A percentile compares a stretch with the other conserved stretches of the same genome.
These are phyloP conservation scores for Marronus borbonicus DNA, from an alignment of 2,888 invertebrate species.

Conservation along the genomic window DNA sequence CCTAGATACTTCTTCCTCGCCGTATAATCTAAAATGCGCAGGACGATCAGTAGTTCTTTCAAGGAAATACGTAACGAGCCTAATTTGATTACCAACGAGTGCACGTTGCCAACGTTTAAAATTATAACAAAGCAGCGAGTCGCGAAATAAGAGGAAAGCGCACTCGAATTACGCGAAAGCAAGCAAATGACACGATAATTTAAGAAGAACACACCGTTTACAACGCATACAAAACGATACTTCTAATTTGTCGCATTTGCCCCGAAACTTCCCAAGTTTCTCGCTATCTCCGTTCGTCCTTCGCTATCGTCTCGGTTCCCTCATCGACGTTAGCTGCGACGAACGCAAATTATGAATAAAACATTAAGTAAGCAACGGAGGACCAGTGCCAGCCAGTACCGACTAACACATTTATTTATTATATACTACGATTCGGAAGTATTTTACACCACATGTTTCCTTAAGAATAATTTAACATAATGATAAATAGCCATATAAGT, in stretches of 20 bases:
- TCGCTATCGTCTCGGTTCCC: not conserved
- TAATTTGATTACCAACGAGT: too few species aligned
- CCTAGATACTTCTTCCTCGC: too few species aligned
- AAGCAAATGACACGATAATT: constrained; percentile 2
- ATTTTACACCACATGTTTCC: too few species aligned
- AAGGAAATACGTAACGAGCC: too few species aligned
- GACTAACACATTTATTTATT: not conserved
- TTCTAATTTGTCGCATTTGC: constrained; percentile 23
- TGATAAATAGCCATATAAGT: too few species aligned
- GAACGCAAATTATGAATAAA: constrained; percentile 36
- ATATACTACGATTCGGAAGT: not conserved
- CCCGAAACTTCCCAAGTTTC: not conserved
- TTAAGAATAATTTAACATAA: too few species aligned
- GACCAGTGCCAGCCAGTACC: not conserved
- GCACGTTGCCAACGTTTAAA: not conserved
- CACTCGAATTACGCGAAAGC: constrained; percentile 1
- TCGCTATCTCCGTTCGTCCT: not conserved
- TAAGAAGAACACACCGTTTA: constrained; percentile 5
- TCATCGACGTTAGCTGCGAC: constrained; percentile 8
- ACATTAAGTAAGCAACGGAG: constrained; percentile 10
- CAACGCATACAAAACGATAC: not conserved
- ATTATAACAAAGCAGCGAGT: constrained; percentile 4
- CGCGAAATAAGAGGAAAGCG: not conserved
- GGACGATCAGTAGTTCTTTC: too few species aligned
- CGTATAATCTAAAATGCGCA: too few species aligned